These are phyloP conservation scores for Pollenia griseotomentosa DNA, from an alignment of 2,888 invertebrate species.

Conservation along the genomic window DNA sequence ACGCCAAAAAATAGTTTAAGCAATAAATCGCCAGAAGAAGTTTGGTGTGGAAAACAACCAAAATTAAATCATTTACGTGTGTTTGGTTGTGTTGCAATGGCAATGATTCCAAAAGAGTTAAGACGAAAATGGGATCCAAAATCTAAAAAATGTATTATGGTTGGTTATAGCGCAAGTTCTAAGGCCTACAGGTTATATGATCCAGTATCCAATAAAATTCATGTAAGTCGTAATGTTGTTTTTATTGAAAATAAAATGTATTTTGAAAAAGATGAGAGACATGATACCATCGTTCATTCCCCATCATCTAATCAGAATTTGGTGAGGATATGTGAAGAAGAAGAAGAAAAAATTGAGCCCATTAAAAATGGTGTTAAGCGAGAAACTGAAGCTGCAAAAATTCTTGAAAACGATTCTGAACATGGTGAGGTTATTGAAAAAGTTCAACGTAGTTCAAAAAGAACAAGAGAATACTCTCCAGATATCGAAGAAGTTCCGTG, in stretches of 20 bases:
- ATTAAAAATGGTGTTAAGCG: slow-evolving; percentile 13
- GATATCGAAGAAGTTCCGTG: not conserved
- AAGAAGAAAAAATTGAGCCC: slow-evolving; percentile 21
- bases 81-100: slow-evolving; percentile 49
- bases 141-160: slow-evolving; percentile 37
- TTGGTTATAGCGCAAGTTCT: slow-evolving; percentile 33
- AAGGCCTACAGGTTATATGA: slow-evolving; percentile 47
- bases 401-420: slow-evolving; percentile 8
- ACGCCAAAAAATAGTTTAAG: slow-evolving; percentile 21
- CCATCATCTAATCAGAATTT: slow-evolving; percentile 35
- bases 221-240: slow-evolving; percentile 36
- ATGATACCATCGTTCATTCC: not conserved
- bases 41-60: slow-evolving; percentile 18
- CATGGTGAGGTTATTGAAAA: slow-evolving; percentile 5
- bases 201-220: slow-evolving; percentile 32
- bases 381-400: slow-evolving; percentile 12
- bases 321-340: slow-evolving; percentile 33
- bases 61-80: slow-evolving; percentile 50
- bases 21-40: slow-evolving; percentile 15
- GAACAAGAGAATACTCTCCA: not conserved
- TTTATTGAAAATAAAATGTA: slow-evolving; percentile 38
- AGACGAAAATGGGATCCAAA: slow-evolving; percentile 49
- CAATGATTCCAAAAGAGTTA: slow-evolving; percentile 44
- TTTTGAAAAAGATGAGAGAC: not conserved
- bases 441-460: not conserved